A percentile compares a stretch with the other conserved stretches of the same genome.
Conservation (phyloP, 35 echinoderm and acorn worm species). For the Ophiothrix spiculata region DNA sequence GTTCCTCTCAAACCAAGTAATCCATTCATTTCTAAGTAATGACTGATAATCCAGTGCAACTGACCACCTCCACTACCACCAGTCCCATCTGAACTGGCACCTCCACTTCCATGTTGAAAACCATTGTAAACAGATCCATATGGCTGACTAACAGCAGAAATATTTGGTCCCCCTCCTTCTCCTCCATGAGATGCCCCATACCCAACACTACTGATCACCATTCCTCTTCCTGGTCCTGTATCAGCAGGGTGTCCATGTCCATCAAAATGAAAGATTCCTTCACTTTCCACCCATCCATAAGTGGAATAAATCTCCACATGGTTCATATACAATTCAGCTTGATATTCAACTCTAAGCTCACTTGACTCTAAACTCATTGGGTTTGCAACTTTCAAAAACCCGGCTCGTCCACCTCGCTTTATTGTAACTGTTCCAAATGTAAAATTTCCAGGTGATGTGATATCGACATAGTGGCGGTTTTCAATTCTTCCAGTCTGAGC, state of each 20-base stretch:
- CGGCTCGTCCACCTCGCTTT: slow-evolving; percentile 66
- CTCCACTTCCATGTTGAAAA: slow-evolving; percentile 70
- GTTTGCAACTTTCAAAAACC: slow-evolving; percentile 53
- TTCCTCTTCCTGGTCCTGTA: slow-evolving; percentile 58
- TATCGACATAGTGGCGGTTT: slow-evolving; percentile 56
- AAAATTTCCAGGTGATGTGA: slow-evolving; percentile 79
- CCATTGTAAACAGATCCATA: slow-evolving; percentile 74
- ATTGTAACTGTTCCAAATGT: slow-evolving; percentile 86
- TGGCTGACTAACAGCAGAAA: slow-evolving; percentile 53
- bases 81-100: slow-evolving; percentile 59
- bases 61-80: slow-evolving; percentile 82
- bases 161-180: slow-evolving; percentile 71
- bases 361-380: slow-evolving; percentile 66
- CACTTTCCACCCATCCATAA: slow-evolving; percentile 84
- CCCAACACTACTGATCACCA: slow-evolving; percentile 33
- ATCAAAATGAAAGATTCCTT: slow-evolving; percentile 89
- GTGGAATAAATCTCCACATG: slow-evolving; percentile 71
- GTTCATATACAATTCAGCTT: slow-evolving; percentile 71
- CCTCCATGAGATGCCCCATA: slow-evolving; percentile 91
- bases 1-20: slow-evolving; percentile 56
- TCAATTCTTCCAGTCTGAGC: slow-evolving; percentile 63
- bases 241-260: slow-evolving; percentile 65
- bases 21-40: slow-evolving; percentile 83
- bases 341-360: slow-evolving; percentile 79
- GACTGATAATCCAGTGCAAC: slow-evolving; percentile 71